Evolutionary conservation across 1,140 invertebrate genomes (phyloP), one percentile per base, ranked within the genome.

Genomic region (Pseudoatta argentina): DNA sequence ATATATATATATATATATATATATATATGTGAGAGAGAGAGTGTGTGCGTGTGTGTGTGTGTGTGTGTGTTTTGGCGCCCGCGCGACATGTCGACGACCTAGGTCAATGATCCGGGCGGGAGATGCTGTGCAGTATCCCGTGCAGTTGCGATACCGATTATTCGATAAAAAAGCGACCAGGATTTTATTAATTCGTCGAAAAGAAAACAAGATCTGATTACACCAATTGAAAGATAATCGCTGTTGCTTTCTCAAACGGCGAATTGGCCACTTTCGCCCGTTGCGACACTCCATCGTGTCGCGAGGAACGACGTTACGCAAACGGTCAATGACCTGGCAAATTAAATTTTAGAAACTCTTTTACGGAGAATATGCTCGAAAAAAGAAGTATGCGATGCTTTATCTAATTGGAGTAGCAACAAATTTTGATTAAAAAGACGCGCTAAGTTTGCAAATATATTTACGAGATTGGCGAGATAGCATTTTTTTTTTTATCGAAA

Each of bases 311-410:
- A 87, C 73, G 93, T 95, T 95, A 94, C 93, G 93, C 93, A 94
- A 95, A 94, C 93, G 93, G 94, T 94, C 94, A 91, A 93, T 90
- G 93, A 91, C 92, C 94, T 86, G 89, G 21, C 91, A 93, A 93
- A 93, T 92, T 89, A 92, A 93, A 94, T 95, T 94, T 93, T 92
- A 91, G 87, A 88, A 91, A 90, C 67, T 81, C 39, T 57, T 64
- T 87, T 73, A 12, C n/a, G 24, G 59, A 73, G 73, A 24, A 39
- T 44, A 18, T 18, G 27, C 71, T 21, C 34, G 53, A 69, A 18
- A 27, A 14, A 2, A 76, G 39, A n/a, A 30, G 53, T 7, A 51
- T 18, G 14, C 12, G 6, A 10, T 18, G 39, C 12, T 78, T 77
- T 77, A 59, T 24, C 14, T 57, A 27, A 30, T 71, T 30, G n/a